Percentiles rank a stretch among this genome's conserved stretches.
Conservation (phyloP, 2,888 invertebrate genomes). For the Ennomos fuscantarius region DNA sequence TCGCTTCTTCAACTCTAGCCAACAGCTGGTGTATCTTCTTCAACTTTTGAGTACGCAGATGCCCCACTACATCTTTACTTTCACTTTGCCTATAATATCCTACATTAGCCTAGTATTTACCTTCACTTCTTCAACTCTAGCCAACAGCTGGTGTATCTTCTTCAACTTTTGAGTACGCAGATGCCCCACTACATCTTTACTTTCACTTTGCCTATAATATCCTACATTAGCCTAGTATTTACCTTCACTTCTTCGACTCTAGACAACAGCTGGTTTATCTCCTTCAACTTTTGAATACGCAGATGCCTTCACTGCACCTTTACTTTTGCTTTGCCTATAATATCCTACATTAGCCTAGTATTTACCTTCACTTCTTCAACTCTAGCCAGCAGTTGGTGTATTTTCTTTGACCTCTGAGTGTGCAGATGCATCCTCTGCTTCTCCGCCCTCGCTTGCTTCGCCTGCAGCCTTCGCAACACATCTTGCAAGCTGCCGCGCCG, state of each 20-base stretch:
- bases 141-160: constrained; percentile 93
- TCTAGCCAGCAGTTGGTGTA: constrained; percentile 93
- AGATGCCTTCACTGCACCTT: too few relatives aligned
- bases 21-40: constrained; percentile 93
- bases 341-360: too few relatives aligned
- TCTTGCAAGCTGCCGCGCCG: constrained; percentile 93
- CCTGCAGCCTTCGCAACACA: constrained; percentile 91
- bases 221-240: too few relatives aligned
- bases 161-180: constrained; percentile 93
- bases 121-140: constrained; percentile 93
- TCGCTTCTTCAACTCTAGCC: constrained; percentile 93
- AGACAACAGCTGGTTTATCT: too few relatives aligned
- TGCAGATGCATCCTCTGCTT: constrained; percentile 92
- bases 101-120: constrained; percentile 50
- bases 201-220: too few relatives aligned
- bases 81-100: too few relatives aligned
- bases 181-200: too few relatives aligned
- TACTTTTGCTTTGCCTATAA: too few relatives aligned
- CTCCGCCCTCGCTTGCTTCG: constrained; percentile 96
- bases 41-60: constrained; percentile 93
- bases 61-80: too few relatives aligned
- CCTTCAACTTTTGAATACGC: too few relatives aligned
- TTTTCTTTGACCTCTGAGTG: constrained; percentile 92
- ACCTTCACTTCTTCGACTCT: too few relatives aligned
- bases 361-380: constrained; percentile 91